Evolutionary conservation across 2,113 vertebrate genomes (phyloP).

Genomic region (Ceratotherium simum): DNA sequence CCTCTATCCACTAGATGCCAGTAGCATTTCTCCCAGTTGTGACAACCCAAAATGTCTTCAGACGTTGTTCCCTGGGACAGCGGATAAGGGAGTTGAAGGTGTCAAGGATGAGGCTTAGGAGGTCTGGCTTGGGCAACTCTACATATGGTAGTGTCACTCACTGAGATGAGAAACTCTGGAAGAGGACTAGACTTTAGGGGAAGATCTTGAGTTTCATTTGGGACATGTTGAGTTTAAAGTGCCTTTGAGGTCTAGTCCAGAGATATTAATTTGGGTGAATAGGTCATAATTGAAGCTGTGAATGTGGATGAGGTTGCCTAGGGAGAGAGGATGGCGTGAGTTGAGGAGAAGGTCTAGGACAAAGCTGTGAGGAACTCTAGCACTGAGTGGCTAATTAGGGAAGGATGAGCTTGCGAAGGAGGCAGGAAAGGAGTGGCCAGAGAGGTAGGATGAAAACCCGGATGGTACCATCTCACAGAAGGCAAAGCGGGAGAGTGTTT

Average conservation of each 20-base stretch:
- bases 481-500: neutral
- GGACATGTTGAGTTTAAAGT: neutral
- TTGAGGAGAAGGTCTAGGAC: neutral
- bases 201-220: conserved; percentile 44
- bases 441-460: neutral
- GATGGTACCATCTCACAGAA: neutral
- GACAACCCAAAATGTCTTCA: neutral
- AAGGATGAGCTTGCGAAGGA: conserved; percentile 16
- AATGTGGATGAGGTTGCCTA: neutral
- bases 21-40: neutral
- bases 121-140: neutral
- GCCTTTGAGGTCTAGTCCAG: neutral
- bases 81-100: neutral
- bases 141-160: neutral
- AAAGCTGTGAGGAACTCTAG: neutral
- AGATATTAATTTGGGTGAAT: neutral
- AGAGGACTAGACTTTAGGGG: neutral
- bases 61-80: neutral
- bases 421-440: neutral
- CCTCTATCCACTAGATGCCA: neutral
- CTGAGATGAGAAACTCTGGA: neutral
- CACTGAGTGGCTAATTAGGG: neutral
- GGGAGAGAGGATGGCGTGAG: neutral
- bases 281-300: neutral
- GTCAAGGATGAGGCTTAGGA: neutral